Percentiles rank a stretch among this genome's conserved stretches.
Evolutionary conservation across 2,113 vertebrate genomes (phyloP).

Genomic region (Carassius carassius): DNA sequence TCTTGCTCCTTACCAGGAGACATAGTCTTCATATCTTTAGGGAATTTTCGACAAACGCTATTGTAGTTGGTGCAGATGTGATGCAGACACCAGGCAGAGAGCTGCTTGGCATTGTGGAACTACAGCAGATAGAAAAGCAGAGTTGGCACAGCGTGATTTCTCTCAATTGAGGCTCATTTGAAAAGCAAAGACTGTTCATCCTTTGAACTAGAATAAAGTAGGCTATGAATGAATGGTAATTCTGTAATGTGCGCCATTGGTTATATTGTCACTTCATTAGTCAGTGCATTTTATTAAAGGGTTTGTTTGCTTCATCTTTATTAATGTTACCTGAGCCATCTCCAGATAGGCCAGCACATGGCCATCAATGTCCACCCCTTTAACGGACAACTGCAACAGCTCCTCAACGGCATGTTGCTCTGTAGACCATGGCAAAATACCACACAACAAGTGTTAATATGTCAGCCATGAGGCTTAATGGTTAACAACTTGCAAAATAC

Average conservation of each 20-base stretch:
- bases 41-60: constrained; percentile 87
- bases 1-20: constrained; percentile 74
- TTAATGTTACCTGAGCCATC: constrained; percentile 80
- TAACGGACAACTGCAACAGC: constrained; percentile 77
- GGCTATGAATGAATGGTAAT: constrained; percentile 48
- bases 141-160: constrained; percentile 41
- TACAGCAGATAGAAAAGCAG: constrained; percentile 56
- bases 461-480: constrained; percentile 25
- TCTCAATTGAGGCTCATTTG: constrained; percentile 46
- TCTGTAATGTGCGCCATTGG: constrained; percentile 37
- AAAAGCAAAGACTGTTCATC: constrained; percentile 42
- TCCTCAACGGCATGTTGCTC: constrained; percentile 87
- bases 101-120: constrained; percentile 87
- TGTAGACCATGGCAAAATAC: constrained; percentile 58
- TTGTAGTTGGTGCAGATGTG: constrained; percentile 94
- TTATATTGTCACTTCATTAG: constrained; percentile 33
- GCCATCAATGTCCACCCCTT: constrained; percentile 84
- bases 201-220: constrained; percentile 46
- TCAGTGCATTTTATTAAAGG: constrained; percentile 15
- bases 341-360: constrained; percentile 87
- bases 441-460: constrained; percentile 27
- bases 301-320: constrained; percentile 20
- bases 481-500: not conserved
- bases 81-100: constrained; percentile 87
- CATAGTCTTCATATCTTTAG: constrained; percentile 89